Base-by-base conservation (phyloP, 2,797 vertebrate species). In the Cynodonichthys magdalenae region DNA sequence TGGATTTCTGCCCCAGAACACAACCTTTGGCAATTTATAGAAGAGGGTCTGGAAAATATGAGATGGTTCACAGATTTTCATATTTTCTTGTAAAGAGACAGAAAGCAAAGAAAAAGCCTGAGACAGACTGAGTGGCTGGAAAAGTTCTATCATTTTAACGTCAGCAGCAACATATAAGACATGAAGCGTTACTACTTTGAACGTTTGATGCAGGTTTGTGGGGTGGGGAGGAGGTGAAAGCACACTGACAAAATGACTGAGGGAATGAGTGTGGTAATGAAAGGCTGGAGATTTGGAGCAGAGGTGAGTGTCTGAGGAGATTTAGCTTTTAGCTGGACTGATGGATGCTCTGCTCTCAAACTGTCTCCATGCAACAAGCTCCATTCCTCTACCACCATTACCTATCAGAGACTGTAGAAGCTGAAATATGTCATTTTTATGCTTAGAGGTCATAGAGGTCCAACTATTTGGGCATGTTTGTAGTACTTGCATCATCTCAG, bases 241-340 rank as follows among this genome's bases (percentile, higher is more conserved):
- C 68, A 55, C 67, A 31, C 24, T 0, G 28, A 71, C 56, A 58
- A 46, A 63, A 46, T 42, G 69, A 76, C 36, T 49, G 63, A 56
- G 54, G 68, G 71, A 69, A 80, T 64, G 59, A 65, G 82, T 73
- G 74, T 51, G 59, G 72, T 75, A 71, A 75, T 79, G 76, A 77
- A 76, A 71, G 54, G 74, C 66, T 59, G 15, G 77, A 71, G 69
- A 82, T 49, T 71, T 77, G 50, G 44, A 80, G 81, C 54, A 59
- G 69, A 68, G 47, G 63, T 63, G 61, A 51, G 63, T 1, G 47
- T 69, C 78, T 63, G 24, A 31, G 59, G 69, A 71, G 78, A 83
- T 83, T 77, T 71, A 79, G 71, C 75, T 66, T 80, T 70, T 82
- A 73, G 69, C 75, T 81, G 75, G 77, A 78, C 63, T 84, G 84